Percentiles rank a stretch among this genome's conserved stretches.
Conservation (phyloP, 2,797 vertebrate species). For the Poliocrania exsul region DNA sequence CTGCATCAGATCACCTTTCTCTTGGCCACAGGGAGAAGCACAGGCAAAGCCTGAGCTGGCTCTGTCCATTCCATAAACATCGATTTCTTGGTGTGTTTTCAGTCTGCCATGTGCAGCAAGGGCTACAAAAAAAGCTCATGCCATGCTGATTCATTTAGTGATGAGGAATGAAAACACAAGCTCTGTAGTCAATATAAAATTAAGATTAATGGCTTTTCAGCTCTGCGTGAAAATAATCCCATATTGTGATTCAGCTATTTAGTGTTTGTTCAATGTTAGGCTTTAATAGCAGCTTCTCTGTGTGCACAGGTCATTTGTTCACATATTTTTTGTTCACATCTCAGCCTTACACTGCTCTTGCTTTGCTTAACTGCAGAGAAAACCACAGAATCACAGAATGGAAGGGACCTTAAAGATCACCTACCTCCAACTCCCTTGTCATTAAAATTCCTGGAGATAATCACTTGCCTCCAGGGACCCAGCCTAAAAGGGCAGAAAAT, state of each 20-base stretch:
- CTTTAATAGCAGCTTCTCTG: neutral
- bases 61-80: neutral
- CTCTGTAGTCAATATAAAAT: neutral
- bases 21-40: neutral
- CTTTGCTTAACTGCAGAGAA: neutral
- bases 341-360: neutral
- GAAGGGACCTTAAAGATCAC: neutral
- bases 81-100: neutral
- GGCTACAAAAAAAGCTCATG: neutral
- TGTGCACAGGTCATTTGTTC: neutral
- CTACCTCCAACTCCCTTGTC: neutral
- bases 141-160: neutral
- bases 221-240: neutral
- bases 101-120: neutral
- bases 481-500: neutral
- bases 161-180: neutral
- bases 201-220: slow-evolving; percentile 22
- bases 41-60: neutral
- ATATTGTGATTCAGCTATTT: neutral
- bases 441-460: neutral
- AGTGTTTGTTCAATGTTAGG: neutral
- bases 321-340: neutral
- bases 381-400: neutral
- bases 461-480: neutral
- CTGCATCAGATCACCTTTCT: neutral